Evolutionary conservation across 2,888 invertebrate species (phyloP).

Genomic region (Cremastinae sp.): DNA sequence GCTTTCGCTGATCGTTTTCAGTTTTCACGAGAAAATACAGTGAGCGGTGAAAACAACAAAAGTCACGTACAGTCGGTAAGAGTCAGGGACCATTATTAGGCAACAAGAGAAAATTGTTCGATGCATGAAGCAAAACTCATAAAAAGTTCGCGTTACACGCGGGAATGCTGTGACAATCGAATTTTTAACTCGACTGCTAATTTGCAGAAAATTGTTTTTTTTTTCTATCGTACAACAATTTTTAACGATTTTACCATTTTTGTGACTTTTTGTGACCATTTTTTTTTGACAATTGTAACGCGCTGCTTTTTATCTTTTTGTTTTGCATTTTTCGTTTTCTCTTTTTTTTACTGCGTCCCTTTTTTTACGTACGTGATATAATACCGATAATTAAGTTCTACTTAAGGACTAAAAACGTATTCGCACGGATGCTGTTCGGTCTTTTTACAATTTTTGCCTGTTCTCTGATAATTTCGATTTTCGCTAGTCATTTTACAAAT

Average conservation of each 20-base stretch:
- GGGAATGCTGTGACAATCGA: slow-evolving; percentile 55
- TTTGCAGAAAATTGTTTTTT: slow-evolving; percentile 2
- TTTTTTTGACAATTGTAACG: slow-evolving; percentile 29
- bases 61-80: not conserved
- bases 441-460: slow-evolving; percentile 6
- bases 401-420: slow-evolving; percentile 56
- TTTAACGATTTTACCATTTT: not conserved
- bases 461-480: slow-evolving; percentile 10
- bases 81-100: not conserved
- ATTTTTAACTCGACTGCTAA: slow-evolving; percentile 25
- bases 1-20: not conserved
- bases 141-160: slow-evolving; percentile 38
- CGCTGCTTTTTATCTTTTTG: too few species aligned
- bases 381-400: slow-evolving; percentile 61
- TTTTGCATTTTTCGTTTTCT: slow-evolving; percentile 31
- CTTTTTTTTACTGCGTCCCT: not conserved
- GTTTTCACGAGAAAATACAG: not conserved
- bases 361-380: slow-evolving; percentile 60
- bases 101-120: not conserved
- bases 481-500: not conserved
- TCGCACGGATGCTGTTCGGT: slow-evolving; percentile 30
- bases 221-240: slow-evolving; percentile 11
- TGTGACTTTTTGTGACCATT: slow-evolving; percentile 2
- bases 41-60: slow-evolving; percentile 1
- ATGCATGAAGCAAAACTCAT: slow-evolving; percentile 17